Evolutionary conservation across 2,797 vertebrate genomes (phyloP).

Genomic region (Bradypus variegatus): DNA sequence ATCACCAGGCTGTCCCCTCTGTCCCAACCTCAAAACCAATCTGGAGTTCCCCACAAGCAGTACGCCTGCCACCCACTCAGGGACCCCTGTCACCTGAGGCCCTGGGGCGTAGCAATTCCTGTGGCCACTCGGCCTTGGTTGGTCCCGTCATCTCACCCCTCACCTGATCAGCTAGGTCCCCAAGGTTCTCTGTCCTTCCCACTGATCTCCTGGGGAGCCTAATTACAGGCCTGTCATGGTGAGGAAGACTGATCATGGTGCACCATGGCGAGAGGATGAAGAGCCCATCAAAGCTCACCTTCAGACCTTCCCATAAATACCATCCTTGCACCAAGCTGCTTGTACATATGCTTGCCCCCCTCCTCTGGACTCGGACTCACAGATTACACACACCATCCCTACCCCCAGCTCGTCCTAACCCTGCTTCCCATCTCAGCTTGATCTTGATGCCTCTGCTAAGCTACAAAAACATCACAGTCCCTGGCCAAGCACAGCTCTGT

Average conservation of each 20-base stretch:
- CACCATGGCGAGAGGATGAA: background rate
- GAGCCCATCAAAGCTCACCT: background rate
- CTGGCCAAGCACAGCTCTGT: background rate
- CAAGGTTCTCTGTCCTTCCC: background rate
- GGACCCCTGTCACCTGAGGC: background rate
- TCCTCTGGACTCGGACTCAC: background rate
- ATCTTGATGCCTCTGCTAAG: background rate
- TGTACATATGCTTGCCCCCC: no score
- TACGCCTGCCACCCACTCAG: fast-evolving
- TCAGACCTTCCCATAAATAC: background rate
- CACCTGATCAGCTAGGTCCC: background rate
- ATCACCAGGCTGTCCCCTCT: background rate
- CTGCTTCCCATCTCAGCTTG: no score
- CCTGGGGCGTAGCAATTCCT: background rate
- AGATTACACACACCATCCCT: no score
- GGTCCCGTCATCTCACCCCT: background rate
- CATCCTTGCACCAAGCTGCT: no score
- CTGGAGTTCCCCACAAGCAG: background rate
- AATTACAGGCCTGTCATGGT: background rate
- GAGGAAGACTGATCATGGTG: background rate
- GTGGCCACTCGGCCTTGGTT: background rate
- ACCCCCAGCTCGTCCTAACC: background rate
- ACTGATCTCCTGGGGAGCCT: background rate
- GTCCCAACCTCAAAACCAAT: no score
- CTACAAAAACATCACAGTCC: background rate